These are phyloP conservation scores for Drosophila bifasciata DNA, from an alignment of 1,140 invertebrate species.

Conservation along the genomic window DNA sequence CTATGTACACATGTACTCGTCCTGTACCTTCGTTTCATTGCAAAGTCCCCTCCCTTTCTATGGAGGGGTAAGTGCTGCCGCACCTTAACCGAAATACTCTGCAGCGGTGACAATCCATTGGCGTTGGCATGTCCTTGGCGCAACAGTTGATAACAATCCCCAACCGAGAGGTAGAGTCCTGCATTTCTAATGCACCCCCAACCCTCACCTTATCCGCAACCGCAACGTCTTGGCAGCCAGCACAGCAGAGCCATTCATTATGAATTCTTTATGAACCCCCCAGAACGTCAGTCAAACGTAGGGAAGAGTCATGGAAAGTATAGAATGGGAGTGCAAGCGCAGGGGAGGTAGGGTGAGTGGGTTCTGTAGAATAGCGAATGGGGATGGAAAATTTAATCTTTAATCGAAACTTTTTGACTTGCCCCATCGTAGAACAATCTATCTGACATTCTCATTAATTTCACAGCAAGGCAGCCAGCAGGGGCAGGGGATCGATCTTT, in stretches of 20 bases:
- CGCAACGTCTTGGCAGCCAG: too few relatives aligned
- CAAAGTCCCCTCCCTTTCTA: too few relatives aligned
- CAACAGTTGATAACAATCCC: conserved; percentile 24
- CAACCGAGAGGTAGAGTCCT: conserved; percentile 13
- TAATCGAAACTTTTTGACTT: conserved; percentile 62
- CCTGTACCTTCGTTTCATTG: not conserved
- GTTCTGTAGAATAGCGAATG: not conserved
- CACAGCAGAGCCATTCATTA: conserved; percentile 7
- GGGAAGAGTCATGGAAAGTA: too few relatives aligned
- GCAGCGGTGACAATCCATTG: too few relatives aligned
- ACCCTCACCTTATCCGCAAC: too few relatives aligned
- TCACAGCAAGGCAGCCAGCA: conserved; percentile 23
- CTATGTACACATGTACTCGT: not conserved
- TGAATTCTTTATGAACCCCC: conserved; percentile 21
- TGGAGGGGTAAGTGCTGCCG: too few relatives aligned
- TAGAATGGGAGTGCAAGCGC: conserved; percentile 13
- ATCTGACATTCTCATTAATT: conserved; percentile 62
- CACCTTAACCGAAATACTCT: too few relatives aligned
- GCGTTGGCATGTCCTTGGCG: not conserved
- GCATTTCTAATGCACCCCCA: conserved; percentile 5
- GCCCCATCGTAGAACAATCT: conserved; percentile 25
- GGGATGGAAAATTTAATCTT: conserved; percentile 29
- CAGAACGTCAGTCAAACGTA: conserved; percentile 1
- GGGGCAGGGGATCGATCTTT: not conserved
- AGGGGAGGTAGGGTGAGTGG: too few relatives aligned